Conservation (phyloP, 2,797 vertebrate genomes). For the Gallirallus australis region DNA sequence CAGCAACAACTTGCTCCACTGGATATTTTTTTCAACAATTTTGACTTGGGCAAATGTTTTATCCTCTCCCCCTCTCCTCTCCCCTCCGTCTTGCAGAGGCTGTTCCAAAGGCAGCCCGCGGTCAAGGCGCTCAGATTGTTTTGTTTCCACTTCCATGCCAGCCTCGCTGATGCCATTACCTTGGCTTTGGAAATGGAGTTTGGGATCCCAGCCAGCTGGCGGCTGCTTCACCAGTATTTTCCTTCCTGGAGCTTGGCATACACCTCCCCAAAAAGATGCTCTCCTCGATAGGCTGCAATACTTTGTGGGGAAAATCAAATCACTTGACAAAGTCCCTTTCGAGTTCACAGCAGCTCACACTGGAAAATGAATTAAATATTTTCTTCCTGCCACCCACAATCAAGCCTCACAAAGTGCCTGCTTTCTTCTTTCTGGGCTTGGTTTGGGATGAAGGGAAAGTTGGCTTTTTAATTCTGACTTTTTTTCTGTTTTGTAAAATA, state of each 20-base stretch:
- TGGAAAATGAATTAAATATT: not conserved
- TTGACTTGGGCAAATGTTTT: not conserved
- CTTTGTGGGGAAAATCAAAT: conserved; percentile 47
- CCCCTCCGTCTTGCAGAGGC: not conserved
- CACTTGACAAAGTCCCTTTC: not conserved
- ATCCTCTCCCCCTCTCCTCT: not conserved
- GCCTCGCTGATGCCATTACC: conserved; percentile 22
- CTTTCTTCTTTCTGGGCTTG: not conserved
- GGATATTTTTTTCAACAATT: not conserved
- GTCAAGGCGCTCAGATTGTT: not conserved
- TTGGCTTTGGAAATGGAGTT: conserved; percentile 9
- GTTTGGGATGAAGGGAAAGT: not conserved
- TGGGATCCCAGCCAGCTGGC: conserved; percentile 51
- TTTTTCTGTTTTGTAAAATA: not conserved
- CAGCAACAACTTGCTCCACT: not conserved
- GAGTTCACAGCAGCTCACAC: conserved; percentile 17
- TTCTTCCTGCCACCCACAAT: conserved; percentile 37
- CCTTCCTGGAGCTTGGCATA: conserved; percentile 28
- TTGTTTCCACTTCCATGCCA: not conserved
- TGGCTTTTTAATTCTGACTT: not conserved
- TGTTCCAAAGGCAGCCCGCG: not conserved
- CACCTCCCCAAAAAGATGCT: conserved; percentile 20
- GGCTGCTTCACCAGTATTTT: not conserved
- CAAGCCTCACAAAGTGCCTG: not conserved
- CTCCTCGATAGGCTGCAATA: not conserved